Evolutionary conservation across 1,140 invertebrate species (phyloP), one percentile per base, ranked within the genome.

Genomic region (Frieseomelitta varia): DNA sequence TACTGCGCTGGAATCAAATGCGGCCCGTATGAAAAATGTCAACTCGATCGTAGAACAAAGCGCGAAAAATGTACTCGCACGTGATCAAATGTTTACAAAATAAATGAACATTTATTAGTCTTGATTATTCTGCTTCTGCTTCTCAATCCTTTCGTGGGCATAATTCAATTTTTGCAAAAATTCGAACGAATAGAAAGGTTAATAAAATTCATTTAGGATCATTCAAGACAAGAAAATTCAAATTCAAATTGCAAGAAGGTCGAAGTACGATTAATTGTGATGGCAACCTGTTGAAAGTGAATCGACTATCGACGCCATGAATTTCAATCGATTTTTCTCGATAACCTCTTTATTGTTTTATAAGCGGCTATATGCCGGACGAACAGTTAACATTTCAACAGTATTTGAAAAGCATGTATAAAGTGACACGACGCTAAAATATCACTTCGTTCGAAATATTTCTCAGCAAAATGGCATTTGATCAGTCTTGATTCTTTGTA

Each of bases 1-100:
- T 97, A 96, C 88, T 97, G 97, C 88, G 96, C 95, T 84, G 97
- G 97, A 89, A 95, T 96, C 56, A 97, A 96, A 92, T 97, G 97
- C 88, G 95, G 94, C 88, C 88, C 95, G 11, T 96, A 95, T 88
- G 96, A 97, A 93, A 97, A 96, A 81, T 97, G 97, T 91, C 95
- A 96, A 88, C 93, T 95, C 71, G 97, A 97, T 91, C 95, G 95
- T 58, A 92, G 91, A 81, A 96, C 96, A 19, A 97, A 97, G 92
- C 95, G 96, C 21, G 95, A 96, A 90, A 97, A 96, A 92, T 97
- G 97, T 86, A 95, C 96, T 75, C 93, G 96, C 34, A 92, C 95
- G n/a, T 81, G 58, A 63, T 56, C 2, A 4, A 76, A 21, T 74
- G 11, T 65, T 34, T 47, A 6, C 47, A 11, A 19, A 63, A 63